A percentile compares a stretch with the other conserved stretches of the same genome.
These are phyloP conservation scores for Ageneiosus marmoratus DNA, from an alignment of 2,113 vertebrate species.

Conservation along the genomic window DNA sequence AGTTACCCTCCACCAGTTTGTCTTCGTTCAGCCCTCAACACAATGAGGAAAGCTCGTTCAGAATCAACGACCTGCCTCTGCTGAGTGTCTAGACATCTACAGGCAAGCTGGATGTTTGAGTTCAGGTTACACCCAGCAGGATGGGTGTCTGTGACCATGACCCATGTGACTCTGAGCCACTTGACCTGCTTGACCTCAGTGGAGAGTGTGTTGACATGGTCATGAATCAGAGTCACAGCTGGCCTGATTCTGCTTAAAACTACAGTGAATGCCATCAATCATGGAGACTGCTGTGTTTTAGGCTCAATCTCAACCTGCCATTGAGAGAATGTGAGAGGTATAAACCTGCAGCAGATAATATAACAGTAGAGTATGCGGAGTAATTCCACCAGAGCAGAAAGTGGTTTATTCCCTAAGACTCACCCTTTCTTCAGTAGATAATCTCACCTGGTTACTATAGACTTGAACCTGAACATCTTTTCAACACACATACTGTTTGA, in stretches of 20 bases:
- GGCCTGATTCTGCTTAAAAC: neutral
- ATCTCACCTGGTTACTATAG: neutral
- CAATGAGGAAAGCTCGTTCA: neutral
- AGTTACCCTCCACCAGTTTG: neutral
- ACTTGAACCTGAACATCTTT: neutral
- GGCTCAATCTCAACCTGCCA: neutral
- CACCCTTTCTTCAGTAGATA: neutral
- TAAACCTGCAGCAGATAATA: neutral
- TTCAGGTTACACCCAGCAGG: slow-evolving; percentile 43
- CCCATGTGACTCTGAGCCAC: slow-evolving; percentile 25
- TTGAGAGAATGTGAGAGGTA: neutral
- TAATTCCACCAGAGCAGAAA: neutral
- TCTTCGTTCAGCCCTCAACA: neutral
- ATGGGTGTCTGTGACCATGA: slow-evolving; percentile 43
- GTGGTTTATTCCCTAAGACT: neutral
- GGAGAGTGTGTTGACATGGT: slow-evolving; percentile 38
- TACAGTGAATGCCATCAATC: slow-evolving; percentile 22
- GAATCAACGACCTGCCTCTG: neutral
- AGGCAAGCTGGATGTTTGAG: slow-evolving; percentile 5
- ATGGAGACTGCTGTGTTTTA: neutral
- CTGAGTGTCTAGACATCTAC: slow-evolving; percentile 40
- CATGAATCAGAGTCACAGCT: slow-evolving; percentile 47
- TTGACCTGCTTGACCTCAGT: slow-evolving; percentile 39
- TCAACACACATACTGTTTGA: neutral
- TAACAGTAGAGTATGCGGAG: neutral